Evolutionary conservation across 2,113 vertebrate genomes (phyloP), one percentile per base, ranked within the genome.

Genomic region (Dunckerocampus dactyliophorus): DNA sequence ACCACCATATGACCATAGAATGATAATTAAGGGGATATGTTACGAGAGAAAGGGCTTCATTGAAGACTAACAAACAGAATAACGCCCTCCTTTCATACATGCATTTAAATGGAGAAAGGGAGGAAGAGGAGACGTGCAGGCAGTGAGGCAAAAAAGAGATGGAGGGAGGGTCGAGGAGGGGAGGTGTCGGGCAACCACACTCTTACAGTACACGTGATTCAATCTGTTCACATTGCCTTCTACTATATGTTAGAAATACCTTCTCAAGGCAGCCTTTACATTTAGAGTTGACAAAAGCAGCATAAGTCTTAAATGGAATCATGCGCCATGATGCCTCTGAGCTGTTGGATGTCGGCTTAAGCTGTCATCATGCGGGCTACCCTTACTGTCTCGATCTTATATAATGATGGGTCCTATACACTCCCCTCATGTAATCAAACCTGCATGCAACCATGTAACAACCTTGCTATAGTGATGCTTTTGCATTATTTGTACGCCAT

Each of bases 181-280:
- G 31, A 2, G 34, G 56, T 51, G 13, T 20, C 61, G 74, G 67
- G 74, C 61, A 65, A 83, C 82, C 71, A 71, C 71, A 51, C 77
- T 74, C 31, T 34, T 34, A 8, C 31, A 34, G 77, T 86, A 82
- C 83, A 89, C 69, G 83, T 89, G 87, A 86, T 80, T 63, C 63
- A 67, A 31, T 77, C 70, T 82, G 80, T 82, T 89, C 83, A 87
- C 82, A 84, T 85, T 85, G 73, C 77, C 74, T 72, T 62, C 52
- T 77, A 72, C 85, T 81, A 77, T 55, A 16, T 45, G 20, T 76
- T 76, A 82, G 82, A 68, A 81, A 81, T 74, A 79, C 70, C 83
- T 77, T 62, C 37, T 42, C 51, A 62, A 1, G 8, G 6, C 20
- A 16, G 20, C 7, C 14, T 45, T 22, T 59, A 17, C 7, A 9